Evolutionary conservation across 1,140 invertebrate species (phyloP).

Genomic region (Lasaia peninsularis): DNA sequence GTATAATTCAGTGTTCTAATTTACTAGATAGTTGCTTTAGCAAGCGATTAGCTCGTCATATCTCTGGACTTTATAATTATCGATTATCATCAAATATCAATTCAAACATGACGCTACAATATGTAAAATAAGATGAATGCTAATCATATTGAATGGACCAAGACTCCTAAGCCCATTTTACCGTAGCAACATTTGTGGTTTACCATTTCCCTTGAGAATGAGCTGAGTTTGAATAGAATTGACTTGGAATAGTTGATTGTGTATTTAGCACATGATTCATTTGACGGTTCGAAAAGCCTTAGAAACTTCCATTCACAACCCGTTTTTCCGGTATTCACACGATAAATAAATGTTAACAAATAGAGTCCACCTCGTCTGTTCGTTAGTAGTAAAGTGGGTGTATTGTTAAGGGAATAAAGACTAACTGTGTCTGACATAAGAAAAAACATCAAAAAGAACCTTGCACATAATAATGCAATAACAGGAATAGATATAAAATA

Average conservation of each 20-base stretch:
- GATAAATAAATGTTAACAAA: constrained; percentile 10
- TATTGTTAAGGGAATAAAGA: background rate
- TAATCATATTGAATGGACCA: background rate
- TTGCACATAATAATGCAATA: too few relatives aligned
- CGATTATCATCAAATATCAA: background rate
- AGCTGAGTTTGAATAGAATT: constrained; percentile 19
- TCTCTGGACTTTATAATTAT: background rate
- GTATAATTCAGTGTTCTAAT: too few relatives aligned
- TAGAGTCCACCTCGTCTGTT: background rate
- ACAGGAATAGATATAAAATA: too few relatives aligned
- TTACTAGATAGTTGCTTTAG: too few relatives aligned
- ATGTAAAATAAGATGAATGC: background rate
- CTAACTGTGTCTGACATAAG: background rate
- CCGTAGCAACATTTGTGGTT: background rate
- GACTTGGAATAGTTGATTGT: constrained; percentile 27
- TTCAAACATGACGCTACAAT: background rate
- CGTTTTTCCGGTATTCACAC: constrained; percentile 10
- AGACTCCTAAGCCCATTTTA: background rate
- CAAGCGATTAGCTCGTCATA: too few relatives aligned
- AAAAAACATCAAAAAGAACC: too few relatives aligned
- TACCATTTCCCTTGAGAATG: background rate
- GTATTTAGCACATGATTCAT: constrained; percentile 29
- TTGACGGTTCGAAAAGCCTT: constrained; percentile 22
- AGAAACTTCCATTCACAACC: constrained; percentile 18
- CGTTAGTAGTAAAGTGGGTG: background rate